A percentile compares a stretch with the other conserved stretches of the same genome.
Conservation (phyloP, 2,797 vertebrate genomes). For the Lateolabrax maculatus region DNA sequence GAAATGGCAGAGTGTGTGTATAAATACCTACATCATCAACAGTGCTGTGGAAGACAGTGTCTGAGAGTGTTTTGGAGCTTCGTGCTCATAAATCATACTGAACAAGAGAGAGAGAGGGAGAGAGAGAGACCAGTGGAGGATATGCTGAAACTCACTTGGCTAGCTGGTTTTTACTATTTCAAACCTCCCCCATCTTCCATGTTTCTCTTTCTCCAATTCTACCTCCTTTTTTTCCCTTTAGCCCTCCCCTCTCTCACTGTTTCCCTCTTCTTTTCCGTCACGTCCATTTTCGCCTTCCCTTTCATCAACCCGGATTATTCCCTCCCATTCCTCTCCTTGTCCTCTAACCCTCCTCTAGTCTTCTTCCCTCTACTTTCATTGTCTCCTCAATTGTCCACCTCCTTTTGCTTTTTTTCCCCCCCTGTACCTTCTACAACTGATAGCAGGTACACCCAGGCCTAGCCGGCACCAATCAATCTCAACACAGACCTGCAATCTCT, state of each 20-base stretch:
- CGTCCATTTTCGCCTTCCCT: constrained; percentile 11
- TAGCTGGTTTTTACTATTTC: constrained; percentile 52
- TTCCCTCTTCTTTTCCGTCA: not conserved
- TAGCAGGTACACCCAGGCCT: constrained; percentile 46
- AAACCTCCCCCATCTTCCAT: constrained; percentile 31
- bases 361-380: constrained; percentile 40
- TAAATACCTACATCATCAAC: constrained; percentile 72
- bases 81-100: constrained; percentile 74
- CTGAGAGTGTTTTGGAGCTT: constrained; percentile 62
- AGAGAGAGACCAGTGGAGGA: constrained; percentile 22
- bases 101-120: constrained; percentile 34
- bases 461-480: constrained; percentile 63
- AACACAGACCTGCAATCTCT: constrained; percentile 57
- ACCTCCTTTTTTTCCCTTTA: not conserved
- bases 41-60: constrained; percentile 60
- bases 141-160: constrained; percentile 41
- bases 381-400: constrained; percentile 49
- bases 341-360: constrained; percentile 64
- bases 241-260: not conserved
- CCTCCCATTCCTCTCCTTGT: constrained; percentile 44
- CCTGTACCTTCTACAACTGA: constrained; percentile 31
- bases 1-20: constrained; percentile 48
- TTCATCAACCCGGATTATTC: constrained; percentile 46
- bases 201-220: constrained; percentile 19
- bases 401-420: constrained; percentile 16